Conservation (phyloP, 2,797 vertebrate species). For the Danio kyathit region DNA sequence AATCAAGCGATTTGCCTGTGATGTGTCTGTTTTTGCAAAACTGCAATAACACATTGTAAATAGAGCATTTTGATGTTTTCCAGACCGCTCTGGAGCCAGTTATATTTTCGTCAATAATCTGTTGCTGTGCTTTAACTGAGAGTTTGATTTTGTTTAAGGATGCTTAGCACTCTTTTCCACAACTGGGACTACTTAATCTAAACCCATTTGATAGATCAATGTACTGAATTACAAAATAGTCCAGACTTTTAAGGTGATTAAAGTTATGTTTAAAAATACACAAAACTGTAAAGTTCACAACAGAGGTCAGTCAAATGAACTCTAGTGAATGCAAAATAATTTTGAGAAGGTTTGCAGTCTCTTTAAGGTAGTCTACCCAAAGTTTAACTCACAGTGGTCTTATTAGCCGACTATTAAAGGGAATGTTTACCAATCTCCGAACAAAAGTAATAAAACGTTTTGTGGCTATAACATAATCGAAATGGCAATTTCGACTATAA, state of each 20-base stretch:
- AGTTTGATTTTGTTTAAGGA: too few relatives aligned
- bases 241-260: not conserved
- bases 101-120: too few relatives aligned
- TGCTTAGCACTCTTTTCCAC: too few relatives aligned
- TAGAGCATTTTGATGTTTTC: too few relatives aligned
- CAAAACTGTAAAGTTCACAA: not conserved
- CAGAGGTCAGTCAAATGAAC: slow-evolving; percentile 61
- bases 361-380: slow-evolving; percentile 75
- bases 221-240: too few relatives aligned
- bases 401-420: not conserved
- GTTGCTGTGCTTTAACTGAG: too few relatives aligned
- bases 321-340: slow-evolving; percentile 65
- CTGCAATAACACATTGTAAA: too few relatives aligned
- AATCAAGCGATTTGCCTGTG: too few relatives aligned
- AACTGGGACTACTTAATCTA: not conserved
- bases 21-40: too few relatives aligned
- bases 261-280: not conserved
- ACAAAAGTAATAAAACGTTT: slow-evolving; percentile 1
- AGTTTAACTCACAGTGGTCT: not conserved
- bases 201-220: not conserved
- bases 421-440: not conserved
- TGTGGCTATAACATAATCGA: not conserved
- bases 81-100: too few relatives aligned
- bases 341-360: slow-evolving; percentile 69
- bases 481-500: not conserved